Percentiles rank a stretch among this genome's conserved stretches.
Conservation (phyloP, 2,888 invertebrate genomes). For the Nyleta sp. region DNA sequence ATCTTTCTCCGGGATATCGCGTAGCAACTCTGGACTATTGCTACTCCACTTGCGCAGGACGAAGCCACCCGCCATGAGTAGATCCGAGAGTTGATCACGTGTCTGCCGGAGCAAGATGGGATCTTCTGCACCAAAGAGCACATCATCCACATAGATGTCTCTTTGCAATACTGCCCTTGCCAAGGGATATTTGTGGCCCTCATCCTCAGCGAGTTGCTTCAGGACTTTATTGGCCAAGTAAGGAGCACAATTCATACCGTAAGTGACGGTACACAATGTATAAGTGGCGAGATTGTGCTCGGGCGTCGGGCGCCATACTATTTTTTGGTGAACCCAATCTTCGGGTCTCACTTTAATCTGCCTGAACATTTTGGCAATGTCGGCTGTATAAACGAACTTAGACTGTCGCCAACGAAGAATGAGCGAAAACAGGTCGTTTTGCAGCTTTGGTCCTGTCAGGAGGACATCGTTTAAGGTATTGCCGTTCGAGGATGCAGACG, state of each 20-base stretch:
- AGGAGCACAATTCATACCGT: slow-evolving; percentile 6
- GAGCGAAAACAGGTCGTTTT: not conserved
- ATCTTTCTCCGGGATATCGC: not conserved
- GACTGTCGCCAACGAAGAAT: not conserved
- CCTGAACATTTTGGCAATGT: slow-evolving; percentile 10
- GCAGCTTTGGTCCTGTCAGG: slow-evolving; percentile 8
- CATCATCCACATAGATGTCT: slow-evolving; percentile 19
- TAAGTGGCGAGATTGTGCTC: not conserved
- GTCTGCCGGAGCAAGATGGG: too few relatives aligned
- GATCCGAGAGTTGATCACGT: too few relatives aligned
- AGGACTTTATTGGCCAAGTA: slow-evolving; percentile 4
- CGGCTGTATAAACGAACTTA: not conserved
- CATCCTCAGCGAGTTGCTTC: not conserved
- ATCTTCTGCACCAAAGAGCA: slow-evolving; percentile 7
- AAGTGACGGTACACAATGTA: not conserved
- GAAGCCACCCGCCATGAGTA: slow-evolving; percentile 24
- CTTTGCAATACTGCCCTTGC: too few relatives aligned
- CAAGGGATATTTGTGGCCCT: too few relatives aligned
- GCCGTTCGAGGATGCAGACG: not conserved
- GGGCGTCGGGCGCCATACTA: slow-evolving; percentile 3
- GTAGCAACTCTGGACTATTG: not conserved
- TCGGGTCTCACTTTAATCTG: not conserved
- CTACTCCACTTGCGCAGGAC: slow-evolving; percentile 6
- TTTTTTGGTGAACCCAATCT: not conserved
- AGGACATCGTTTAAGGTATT: slow-evolving; percentile 7